These are phyloP conservation scores for Pedionomus torquatus DNA, from an alignment of 2,113 vertebrate genomes.

Conservation along the genomic window DNA sequence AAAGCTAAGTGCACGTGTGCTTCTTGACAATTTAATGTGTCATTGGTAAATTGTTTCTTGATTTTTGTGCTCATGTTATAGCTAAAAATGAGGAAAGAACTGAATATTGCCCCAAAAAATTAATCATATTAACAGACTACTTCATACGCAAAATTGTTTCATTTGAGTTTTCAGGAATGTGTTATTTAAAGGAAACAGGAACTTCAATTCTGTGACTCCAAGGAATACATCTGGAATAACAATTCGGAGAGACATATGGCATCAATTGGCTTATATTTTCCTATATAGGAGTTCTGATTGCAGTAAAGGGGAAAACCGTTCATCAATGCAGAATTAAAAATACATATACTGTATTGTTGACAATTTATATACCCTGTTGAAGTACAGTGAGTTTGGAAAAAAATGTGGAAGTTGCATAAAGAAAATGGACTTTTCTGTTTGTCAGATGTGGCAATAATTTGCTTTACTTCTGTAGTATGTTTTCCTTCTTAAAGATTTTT, in stretches of 20 bases:
- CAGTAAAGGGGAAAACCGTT: background rate
- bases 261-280: constrained; percentile 68
- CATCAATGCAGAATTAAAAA: constrained; percentile 32
- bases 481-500: background rate
- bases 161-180: constrained; percentile 11
- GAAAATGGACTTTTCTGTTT: constrained; percentile 15
- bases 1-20: background rate
- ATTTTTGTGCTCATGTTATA: background rate
- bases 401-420: background rate
- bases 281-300: constrained; percentile 25
- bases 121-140: background rate
- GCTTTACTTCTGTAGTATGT: background rate
- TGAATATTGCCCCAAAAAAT: background rate
- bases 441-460: background rate
- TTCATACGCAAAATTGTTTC: background rate
- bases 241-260: constrained; percentile 63
- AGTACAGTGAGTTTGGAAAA: background rate
- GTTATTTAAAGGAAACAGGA: constrained; percentile 53
- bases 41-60: background rate
- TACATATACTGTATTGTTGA: background rate
- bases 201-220: constrained; percentile 41
- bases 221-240: constrained; percentile 71
- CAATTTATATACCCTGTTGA: background rate
- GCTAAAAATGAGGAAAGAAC: background rate
- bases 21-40: background rate